Evolutionary conservation across 2,888 invertebrate species (phyloP).

Genomic region (Polymixis flavicincta): DNA sequence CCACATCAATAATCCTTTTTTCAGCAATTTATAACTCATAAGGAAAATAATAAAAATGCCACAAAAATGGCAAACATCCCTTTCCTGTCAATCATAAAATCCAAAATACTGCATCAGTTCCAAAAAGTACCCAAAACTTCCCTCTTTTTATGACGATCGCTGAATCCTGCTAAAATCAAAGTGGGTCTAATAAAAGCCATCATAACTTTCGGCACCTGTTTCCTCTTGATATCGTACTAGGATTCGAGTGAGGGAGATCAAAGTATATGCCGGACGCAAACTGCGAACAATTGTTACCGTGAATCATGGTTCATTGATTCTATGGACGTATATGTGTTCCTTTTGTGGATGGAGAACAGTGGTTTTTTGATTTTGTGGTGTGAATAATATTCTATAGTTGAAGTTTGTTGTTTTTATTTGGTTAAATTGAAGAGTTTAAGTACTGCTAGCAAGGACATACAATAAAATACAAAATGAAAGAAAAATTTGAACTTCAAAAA

Average conservation of each 20-base stretch:
- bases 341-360: conserved; percentile 39
- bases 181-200: conserved; percentile 52
- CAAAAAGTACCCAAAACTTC: conserved; percentile 21
- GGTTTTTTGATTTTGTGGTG: conserved; percentile 8
- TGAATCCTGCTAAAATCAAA: conserved; percentile 46
- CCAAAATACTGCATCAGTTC: conserved; percentile 10
- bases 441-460: not conserved
- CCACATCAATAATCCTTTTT: not conserved
- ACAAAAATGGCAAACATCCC: conserved; percentile 25
- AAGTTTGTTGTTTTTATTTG: not conserved
- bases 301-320: conserved; percentile 59
- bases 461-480: not conserved
- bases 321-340: conserved; percentile 43
- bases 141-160: conserved; percentile 36
- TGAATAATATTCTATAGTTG: not conserved
- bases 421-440: not conserved
- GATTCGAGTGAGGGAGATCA: conserved; percentile 55
- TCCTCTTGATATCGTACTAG: conserved; percentile 60
- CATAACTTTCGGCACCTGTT: conserved; percentile 64
- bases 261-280: conserved; percentile 60
- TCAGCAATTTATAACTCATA: not conserved
- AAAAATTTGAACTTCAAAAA: not conserved
- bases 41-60: not conserved
- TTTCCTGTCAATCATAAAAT: conserved; percentile 29
- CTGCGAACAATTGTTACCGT: conserved; percentile 63